Evolutionary conservation across 2,113 vertebrate genomes (phyloP).

Genomic region (Cavia aperea): DNA sequence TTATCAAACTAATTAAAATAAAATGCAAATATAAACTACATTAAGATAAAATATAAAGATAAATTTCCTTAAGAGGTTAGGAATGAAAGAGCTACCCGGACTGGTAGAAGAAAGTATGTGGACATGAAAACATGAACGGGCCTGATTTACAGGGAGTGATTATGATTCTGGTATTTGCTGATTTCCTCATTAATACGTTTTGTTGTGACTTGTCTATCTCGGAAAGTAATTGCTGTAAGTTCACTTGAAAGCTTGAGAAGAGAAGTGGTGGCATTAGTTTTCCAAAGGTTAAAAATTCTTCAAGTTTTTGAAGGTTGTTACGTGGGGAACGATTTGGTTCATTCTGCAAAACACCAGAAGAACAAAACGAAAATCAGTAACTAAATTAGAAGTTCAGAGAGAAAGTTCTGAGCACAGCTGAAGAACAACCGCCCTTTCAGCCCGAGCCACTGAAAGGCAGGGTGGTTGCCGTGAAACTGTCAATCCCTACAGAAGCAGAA

Average conservation of each 20-base stretch:
- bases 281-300: neutral
- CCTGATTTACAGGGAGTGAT: neutral
- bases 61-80: neutral
- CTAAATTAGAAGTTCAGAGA: neutral
- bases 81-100: neutral
- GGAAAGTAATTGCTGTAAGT: neutral
- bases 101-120: neutral
- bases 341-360: neutral
- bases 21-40: neutral
- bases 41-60: neutral
- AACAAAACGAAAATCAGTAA: neutral
- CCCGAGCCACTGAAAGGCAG: neutral
- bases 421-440: neutral
- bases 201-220: neutral
- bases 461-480: neutral
- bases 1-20: slow-evolving; percentile 12
- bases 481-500: neutral
- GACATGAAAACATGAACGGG: neutral
- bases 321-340: neutral
- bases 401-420: neutral
- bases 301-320: neutral
- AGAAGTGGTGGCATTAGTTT: neutral
- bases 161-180: neutral
- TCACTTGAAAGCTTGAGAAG: neutral
- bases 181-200: neutral